Evolutionary conservation across 2,113 vertebrate genomes (phyloP).

Genomic region (Campylorhamphus procurvoides): DNA sequence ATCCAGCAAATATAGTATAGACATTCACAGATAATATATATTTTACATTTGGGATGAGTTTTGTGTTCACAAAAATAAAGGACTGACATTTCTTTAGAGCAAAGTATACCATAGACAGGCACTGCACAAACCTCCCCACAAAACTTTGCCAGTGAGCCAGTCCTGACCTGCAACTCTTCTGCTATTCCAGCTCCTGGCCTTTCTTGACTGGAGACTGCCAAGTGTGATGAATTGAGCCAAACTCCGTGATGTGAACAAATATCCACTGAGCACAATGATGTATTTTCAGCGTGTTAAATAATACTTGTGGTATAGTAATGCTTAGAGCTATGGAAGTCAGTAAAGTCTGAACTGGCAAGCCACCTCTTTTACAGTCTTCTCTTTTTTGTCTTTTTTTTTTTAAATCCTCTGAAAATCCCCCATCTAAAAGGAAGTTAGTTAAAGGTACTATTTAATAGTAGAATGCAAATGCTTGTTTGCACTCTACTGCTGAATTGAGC

Average conservation of each 20-base stretch:
- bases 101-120: neutral
- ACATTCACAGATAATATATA: neutral
- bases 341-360: slow-evolving; percentile 26
- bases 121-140: neutral
- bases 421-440: neutral
- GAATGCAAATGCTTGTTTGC: neutral
- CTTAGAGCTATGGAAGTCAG: neutral
- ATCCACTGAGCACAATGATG: neutral
- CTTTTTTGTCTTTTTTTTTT: neutral
- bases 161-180: slow-evolving; percentile 30
- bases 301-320: slow-evolving; percentile 24
- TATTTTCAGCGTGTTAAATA: neutral
- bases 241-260: slow-evolving; percentile 6
- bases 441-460: slow-evolving; percentile 15
- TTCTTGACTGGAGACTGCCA: slow-evolving; percentile 26
- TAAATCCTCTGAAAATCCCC: neutral
- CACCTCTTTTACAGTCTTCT: neutral
- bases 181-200: neutral
- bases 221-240: neutral
- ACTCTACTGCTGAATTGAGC: neutral
- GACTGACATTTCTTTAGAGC: neutral
- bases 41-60: slow-evolving; percentile 35
- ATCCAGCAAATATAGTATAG: neutral
- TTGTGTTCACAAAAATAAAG: slow-evolving; percentile 28
- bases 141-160: neutral